Conservation (phyloP, 2,797 vertebrate genomes). For the Ptychobarbus kaznakovi region DNA sequence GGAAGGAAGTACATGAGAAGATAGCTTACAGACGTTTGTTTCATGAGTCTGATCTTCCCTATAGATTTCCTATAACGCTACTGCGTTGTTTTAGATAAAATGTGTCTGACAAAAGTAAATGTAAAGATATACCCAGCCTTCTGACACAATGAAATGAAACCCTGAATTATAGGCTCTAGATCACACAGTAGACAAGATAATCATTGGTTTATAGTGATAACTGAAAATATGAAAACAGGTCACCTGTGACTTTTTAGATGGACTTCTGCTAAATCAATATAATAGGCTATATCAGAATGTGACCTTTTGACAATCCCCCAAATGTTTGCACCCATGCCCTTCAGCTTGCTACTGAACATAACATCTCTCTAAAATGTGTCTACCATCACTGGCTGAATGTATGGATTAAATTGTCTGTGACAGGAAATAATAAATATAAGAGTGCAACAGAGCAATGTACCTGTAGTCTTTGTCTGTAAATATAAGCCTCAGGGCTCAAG, state of each 20-base stretch:
- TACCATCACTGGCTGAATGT: slow-evolving; percentile 24
- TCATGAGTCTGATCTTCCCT: not conserved
- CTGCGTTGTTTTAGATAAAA: not conserved
- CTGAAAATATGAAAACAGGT: not conserved
- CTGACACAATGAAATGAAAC: not conserved
- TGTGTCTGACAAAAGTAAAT: not conserved
- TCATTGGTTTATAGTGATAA: not conserved
- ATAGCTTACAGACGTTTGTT: not conserved
- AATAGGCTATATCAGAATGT: not conserved
- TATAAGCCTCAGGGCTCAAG: slow-evolving; percentile 58
- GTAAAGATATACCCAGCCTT: not conserved
- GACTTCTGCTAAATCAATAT: not conserved
- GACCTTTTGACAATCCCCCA: not conserved
- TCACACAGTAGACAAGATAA: not conserved
- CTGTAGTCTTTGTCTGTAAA: slow-evolving; percentile 64
- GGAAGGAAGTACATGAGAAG: slow-evolving; percentile 19
- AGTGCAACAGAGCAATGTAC: slow-evolving; percentile 49
- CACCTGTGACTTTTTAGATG: not conserved
- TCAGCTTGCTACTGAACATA: slow-evolving; percentile 3
- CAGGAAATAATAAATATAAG: slow-evolving; percentile 39
- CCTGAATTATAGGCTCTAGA: not conserved
- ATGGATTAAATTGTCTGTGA: slow-evolving; percentile 38
- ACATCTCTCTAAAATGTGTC: not conserved
- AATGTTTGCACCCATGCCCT: not conserved
- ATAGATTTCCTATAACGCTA: not conserved